Percentiles rank a stretch among this genome's conserved stretches.
These are phyloP conservation scores for Cydia amplana DNA, from an alignment of 1,140 invertebrate species.

Conservation along the genomic window DNA sequence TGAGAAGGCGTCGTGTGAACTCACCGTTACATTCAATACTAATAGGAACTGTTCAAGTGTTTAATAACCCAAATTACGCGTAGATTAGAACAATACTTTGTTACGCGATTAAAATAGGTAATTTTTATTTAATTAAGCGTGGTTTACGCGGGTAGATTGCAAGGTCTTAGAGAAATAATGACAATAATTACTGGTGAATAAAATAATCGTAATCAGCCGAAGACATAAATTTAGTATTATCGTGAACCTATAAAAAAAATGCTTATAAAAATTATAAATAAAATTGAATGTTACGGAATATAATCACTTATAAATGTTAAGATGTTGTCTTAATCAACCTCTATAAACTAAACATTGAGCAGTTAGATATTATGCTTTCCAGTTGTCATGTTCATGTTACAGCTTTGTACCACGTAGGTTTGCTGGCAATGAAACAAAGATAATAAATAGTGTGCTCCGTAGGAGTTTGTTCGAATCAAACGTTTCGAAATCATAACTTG, in stretches of 20 bases:
- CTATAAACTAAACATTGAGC: background rate
- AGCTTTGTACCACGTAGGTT: background rate
- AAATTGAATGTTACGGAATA: no score
- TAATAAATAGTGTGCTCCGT: slow-evolving; percentile 1
- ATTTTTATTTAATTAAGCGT: background rate
- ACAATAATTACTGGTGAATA: background rate
- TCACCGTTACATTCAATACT: slow-evolving; percentile 14
- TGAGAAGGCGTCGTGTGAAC: slow-evolving; percentile 24
- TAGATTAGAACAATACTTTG: slow-evolving; percentile 4
- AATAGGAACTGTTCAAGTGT: slow-evolving; percentile 21
- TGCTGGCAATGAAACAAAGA: slow-evolving; percentile 4
- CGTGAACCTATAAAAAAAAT: no score
- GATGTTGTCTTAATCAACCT: background rate
- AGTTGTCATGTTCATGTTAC: background rate
- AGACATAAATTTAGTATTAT: background rate
- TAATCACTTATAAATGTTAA: no score
- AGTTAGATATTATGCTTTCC: background rate
- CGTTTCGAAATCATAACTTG: slow-evolving; percentile 14
- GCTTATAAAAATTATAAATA: no score
- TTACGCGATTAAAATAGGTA: slow-evolving; percentile 1
- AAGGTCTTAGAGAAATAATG: background rate
- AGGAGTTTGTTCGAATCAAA: slow-evolving; percentile 18
- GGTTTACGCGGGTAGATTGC: background rate
- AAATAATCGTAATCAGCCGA: background rate
- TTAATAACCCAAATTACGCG: slow-evolving; percentile 24